Evolutionary conservation across 2,797 vertebrate genomes (phyloP).

Genomic region (Parauchenoglanis ngamensis): DNA sequence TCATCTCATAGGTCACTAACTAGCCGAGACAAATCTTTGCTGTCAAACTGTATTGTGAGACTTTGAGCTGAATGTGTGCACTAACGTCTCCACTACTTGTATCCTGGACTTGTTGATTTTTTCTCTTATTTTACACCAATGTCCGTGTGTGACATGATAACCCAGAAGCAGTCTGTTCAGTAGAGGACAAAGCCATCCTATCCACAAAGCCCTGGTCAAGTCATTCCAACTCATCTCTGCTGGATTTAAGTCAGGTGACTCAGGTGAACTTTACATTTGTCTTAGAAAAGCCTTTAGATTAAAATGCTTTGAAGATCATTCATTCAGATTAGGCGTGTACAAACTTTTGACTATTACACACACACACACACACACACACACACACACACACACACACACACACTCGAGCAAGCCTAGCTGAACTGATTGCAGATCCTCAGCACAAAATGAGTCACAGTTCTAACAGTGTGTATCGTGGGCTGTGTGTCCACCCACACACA

Average conservation of each 20-base stretch:
- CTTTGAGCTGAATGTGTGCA: too few relatives aligned
- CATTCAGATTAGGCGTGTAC: neutral
- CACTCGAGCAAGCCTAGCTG: constrained; percentile 38
- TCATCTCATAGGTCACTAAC: neutral
- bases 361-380: constrained; percentile 46
- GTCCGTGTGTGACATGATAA: neutral
- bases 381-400: constrained; percentile 45
- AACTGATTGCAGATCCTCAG: constrained; percentile 71
- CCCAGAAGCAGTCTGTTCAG: neutral
- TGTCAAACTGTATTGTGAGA: neutral
- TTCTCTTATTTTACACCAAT: neutral
- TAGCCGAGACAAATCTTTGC: neutral
- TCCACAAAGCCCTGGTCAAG: neutral
- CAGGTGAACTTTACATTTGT: neutral
- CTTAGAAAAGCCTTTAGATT: neutral
- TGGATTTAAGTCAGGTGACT: neutral
- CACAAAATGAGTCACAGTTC: constrained; percentile 75
- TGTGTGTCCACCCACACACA: constrained; percentile 75
- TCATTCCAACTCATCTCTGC: neutral
- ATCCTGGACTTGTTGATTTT: too few relatives aligned
- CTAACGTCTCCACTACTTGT: neutral
- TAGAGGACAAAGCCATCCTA: neutral
- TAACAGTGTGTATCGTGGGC: constrained; percentile 73
- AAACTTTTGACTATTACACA: neutral
- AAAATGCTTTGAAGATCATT: constrained; percentile 1